Percentiles rank a stretch among this genome's conserved stretches.
Evolutionary conservation across 2,113 vertebrate species (phyloP).

Genomic region (Lepisosteus oculatus): DNA sequence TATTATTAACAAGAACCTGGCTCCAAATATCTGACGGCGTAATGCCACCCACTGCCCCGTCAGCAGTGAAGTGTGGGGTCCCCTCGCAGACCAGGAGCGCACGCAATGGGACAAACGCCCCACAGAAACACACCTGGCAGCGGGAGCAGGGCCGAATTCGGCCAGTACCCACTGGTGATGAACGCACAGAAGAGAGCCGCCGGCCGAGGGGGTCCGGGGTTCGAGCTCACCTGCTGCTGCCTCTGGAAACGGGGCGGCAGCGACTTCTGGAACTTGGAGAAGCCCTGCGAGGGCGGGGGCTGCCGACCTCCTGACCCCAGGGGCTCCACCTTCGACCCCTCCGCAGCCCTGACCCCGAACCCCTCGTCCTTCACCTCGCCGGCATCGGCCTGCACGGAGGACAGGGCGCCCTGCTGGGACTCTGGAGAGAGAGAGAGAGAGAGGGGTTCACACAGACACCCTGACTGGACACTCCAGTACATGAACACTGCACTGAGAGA

Average conservation of each 20-base stretch:
- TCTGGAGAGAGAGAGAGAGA: slow-evolving; percentile 45
- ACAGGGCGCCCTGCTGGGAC: slow-evolving; percentile 53
- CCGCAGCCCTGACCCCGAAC: slow-evolving; percentile 49
- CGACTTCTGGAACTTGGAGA: slow-evolving; percentile 90
- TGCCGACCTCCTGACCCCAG: slow-evolving; percentile 57
- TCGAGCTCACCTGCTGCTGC: slow-evolving; percentile 78
- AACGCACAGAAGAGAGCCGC: too few species aligned
- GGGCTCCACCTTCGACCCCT: slow-evolving; percentile 66
- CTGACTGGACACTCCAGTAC: too few species aligned
- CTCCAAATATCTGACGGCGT: too few species aligned
- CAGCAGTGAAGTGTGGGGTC: too few species aligned
- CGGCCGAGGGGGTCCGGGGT: too few species aligned
- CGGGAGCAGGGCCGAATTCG: too few species aligned
- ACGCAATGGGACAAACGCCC: neutral
- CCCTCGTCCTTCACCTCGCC: slow-evolving; percentile 69
- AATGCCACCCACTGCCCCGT: too few species aligned
- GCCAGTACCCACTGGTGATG: too few species aligned
- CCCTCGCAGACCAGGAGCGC: too few species aligned
- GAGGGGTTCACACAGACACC: neutral
- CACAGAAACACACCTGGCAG: too few species aligned
- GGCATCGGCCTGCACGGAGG: slow-evolving; percentile 53
- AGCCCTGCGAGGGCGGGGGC: slow-evolving; percentile 64
- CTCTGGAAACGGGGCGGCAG: slow-evolving; percentile 89
- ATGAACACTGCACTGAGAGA: neutral
- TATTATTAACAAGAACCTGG: too few species aligned